Evolutionary conservation across 2,888 invertebrate genomes (phyloP).

Genomic region (Drosophila gaucha): DNA sequence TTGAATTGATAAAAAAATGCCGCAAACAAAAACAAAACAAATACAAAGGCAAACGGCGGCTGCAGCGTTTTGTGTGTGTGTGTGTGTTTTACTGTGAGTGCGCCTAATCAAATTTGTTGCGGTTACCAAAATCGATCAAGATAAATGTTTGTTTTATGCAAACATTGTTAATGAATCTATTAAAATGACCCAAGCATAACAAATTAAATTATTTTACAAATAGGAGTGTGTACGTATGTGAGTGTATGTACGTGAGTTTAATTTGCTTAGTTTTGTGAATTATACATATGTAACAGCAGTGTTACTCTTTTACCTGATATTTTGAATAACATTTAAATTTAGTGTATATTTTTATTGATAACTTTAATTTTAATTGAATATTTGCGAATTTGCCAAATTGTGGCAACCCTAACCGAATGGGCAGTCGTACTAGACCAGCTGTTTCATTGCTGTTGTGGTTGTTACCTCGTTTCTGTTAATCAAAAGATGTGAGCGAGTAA

Average conservation of each 20-base stretch:
- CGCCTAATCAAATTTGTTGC: constrained; percentile 58
- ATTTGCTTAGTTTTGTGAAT: background rate
- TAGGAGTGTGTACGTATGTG: background rate
- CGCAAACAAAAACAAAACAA: constrained; percentile 79
- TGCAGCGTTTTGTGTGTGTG: constrained; percentile 4
- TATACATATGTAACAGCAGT: no score
- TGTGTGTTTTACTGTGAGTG: constrained; percentile 25
- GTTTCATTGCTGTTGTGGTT: constrained; percentile 17
- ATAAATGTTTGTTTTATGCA: constrained; percentile 47
- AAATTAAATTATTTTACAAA: constrained; percentile 34
- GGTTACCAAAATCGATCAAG: constrained; percentile 52
- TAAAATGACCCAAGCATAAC: constrained; percentile 28
- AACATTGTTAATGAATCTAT: constrained; percentile 40
- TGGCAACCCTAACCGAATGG: constrained; percentile 38
- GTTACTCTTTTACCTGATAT: background rate
- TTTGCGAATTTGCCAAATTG: background rate
- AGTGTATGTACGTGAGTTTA: background rate
- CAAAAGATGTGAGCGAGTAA: background rate
- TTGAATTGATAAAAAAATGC: constrained; percentile 60
- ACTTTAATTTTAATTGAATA: background rate
- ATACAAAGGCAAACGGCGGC: constrained; percentile 45
- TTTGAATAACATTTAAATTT: background rate
- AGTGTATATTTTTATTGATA: constrained; percentile 33
- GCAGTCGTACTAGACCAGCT: constrained; percentile 36
- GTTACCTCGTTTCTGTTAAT: constrained; percentile 10